These are phyloP conservation scores for Aleiodes testaceus DNA, from an alignment of 2,888 invertebrate genomes.

Conservation along the genomic window DNA sequence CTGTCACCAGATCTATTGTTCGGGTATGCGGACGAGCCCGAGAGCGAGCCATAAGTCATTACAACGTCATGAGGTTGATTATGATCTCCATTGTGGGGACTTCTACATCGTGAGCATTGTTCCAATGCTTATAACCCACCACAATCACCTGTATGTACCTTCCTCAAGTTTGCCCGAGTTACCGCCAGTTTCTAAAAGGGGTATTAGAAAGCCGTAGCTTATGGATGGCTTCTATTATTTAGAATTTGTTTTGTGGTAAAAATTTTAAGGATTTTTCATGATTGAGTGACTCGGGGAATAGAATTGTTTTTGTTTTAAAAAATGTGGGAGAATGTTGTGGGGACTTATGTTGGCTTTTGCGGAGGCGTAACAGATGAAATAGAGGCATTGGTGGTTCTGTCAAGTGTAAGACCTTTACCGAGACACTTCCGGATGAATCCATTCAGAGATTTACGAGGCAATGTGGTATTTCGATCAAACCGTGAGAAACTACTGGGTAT, in stretches of 20 bases:
- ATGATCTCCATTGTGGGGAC: conserved; percentile 69
- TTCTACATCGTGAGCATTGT: conserved; percentile 65
- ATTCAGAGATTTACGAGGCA: conserved; percentile 4
- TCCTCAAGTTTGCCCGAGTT: conserved; percentile 15
- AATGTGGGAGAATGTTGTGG: background rate
- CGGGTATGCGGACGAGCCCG: conserved; percentile 52
- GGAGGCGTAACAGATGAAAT: conserved; percentile 29
- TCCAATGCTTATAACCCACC: conserved; percentile 50
- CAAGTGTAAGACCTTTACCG: conserved; percentile 22
- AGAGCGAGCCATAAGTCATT: conserved; percentile 65
- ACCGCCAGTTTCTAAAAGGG: conserved; percentile 22
- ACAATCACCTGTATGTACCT: conserved; percentile 59
- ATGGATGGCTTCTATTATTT: conserved; percentile 18
- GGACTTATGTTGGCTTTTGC: background rate
- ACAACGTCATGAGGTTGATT: conserved; percentile 66
- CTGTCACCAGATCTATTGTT: conserved; percentile 65
- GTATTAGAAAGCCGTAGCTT: conserved; percentile 26
- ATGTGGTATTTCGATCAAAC: conserved; percentile 10
- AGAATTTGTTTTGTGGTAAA: conserved; percentile 4
- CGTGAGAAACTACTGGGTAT: conserved; percentile 14
- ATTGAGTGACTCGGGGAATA: background rate
- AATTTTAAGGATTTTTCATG: background rate
- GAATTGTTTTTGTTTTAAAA: conserved; percentile 2
- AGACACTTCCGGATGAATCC: conserved; percentile 27
- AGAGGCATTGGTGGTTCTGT: conserved; percentile 27